Base-by-base conservation (phyloP, 2,888 invertebrate species). In the Epinotia demarniana region DNA sequence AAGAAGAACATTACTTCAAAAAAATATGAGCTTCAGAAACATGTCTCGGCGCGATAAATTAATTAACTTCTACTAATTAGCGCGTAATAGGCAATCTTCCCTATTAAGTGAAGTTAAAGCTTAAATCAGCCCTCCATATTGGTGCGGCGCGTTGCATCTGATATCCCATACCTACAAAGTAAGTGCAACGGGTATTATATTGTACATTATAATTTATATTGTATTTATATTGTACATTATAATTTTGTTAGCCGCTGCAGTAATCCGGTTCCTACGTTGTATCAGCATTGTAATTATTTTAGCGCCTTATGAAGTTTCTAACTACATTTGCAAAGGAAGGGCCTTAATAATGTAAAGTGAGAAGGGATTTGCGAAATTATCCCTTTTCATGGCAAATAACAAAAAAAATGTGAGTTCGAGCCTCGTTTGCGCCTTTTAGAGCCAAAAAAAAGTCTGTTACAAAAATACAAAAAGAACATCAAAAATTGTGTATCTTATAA, bases 281-380 rank as follows among this genome's bases (percentile, higher is more conserved):
- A 80, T 78, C 76, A 78, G 78, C 76, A 77, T 64, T 72, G 77
- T 81, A 80, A 85, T 81, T 80, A 81, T 77, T 80, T 81, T 79
- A 81, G 73, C 63, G 70, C 53, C 76, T 78, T 78, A 81, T 80
- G 77, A 80, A 77, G 33, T 81, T 81, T 82, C 81, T 80, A 82
- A 82, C 82, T 80, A 81, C 71, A 79, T 80, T 80, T 77, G 70
- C 70, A 64, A 66, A 71, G 23, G 68, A 55, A 19, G 49, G 58
- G 27, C 68, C 13, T 55, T 66, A 66, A 49, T 39, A 39, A 39
- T 39, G 61, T 75, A 61, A 73, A n/a, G 4, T 53, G 53, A n/a
- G n/a, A n/a, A 8, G 53, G n/a, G 16, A 53, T 53, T n/a, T 2
- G n/a, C 13, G 57, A 57, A 57, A 19, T 57, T 18, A 18, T n/a